Base-by-base conservation (phyloP, 2,888 invertebrate species). In the Parnassius orleans region DNA sequence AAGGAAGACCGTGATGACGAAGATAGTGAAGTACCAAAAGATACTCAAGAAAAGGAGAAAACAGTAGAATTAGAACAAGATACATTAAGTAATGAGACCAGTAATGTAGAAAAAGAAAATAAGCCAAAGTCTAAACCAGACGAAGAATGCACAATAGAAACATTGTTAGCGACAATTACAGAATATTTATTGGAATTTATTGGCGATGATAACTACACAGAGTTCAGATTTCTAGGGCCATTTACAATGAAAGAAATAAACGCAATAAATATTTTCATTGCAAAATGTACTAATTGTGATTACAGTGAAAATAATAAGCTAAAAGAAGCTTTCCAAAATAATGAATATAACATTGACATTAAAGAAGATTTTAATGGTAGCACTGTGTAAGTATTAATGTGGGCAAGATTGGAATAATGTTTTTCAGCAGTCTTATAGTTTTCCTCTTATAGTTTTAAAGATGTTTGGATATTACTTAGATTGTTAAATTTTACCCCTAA, bases 141-240 rank as follows among this genome's bases (percentile, higher is more conserved):
- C 19, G 1, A 64, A 59, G 42, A 63, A 65, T 41, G 59, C 59
- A 33, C 57, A 62, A 33, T 42, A 19, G 43, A 55, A 24, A 54
- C 58, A 46, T 11, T 64, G 11, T 55, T 67, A n/a, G 41, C 48
- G 44, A 77, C 72, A 47, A 73, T 84, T 7, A 60, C 78, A 0
- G 72, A 77, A 10, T 82, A 66, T 66, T 86, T 84, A 55, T 64
- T 62, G 0, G 81, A 83, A 1, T 86, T 85, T 53, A 52, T 67
- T 2, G 56, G 57, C 0, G 65, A 69, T 2, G 66, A 66, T 0
- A 65, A 58, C 0, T 81, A 67, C 68, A 73, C 70, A 0, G 79
- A 84, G 47, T 79, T 84, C 10, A 77, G 83, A 44, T 85, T 83
- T 65, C 68, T 86, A 1, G 86, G 86, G 0, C 69, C 77, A 0